Evolutionary conservation across 2,888 invertebrate genomes (phyloP).

Genomic region (Tanytarsus gracilentus): DNA sequence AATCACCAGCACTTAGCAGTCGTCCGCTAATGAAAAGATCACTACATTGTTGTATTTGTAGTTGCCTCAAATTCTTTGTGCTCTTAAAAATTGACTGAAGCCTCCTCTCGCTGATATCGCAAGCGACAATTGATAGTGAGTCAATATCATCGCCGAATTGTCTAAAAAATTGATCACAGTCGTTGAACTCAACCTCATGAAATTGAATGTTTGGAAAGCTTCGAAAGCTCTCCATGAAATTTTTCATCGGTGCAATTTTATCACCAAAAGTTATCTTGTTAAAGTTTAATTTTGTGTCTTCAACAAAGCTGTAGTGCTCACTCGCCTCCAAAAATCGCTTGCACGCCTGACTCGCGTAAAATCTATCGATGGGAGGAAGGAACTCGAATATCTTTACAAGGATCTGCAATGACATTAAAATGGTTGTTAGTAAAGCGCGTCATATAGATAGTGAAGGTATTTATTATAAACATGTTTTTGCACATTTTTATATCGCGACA

Average conservation of each 20-base stretch:
- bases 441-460: no score
- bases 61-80: slow-evolving; percentile 48
- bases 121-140: slow-evolving; percentile 49
- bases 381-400: slow-evolving; percentile 55
- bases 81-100: slow-evolving; percentile 51
- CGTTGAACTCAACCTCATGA: slow-evolving; percentile 38
- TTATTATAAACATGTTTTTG: no score
- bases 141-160: slow-evolving; percentile 50
- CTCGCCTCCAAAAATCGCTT: slow-evolving; percentile 59
- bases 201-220: slow-evolving; percentile 37
- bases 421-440: not conserved
- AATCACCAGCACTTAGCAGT: slow-evolving; percentile 52
- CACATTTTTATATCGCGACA: no score
- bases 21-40: slow-evolving; percentile 66
- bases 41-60: slow-evolving; percentile 57
- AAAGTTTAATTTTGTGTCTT: slow-evolving; percentile 37
- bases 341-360: slow-evolving; percentile 56
- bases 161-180: slow-evolving; percentile 47
- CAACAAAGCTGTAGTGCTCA: slow-evolving; percentile 47
- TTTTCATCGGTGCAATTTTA: slow-evolving; percentile 35
- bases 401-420: slow-evolving; percentile 45
- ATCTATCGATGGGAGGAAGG: slow-evolving; percentile 55
- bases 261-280: slow-evolving; percentile 38
- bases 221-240: slow-evolving; percentile 36
- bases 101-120: slow-evolving; percentile 55